Evolutionary conservation across 2,888 invertebrate genomes (phyloP).

Genomic region (Troilus luridus): DNA sequence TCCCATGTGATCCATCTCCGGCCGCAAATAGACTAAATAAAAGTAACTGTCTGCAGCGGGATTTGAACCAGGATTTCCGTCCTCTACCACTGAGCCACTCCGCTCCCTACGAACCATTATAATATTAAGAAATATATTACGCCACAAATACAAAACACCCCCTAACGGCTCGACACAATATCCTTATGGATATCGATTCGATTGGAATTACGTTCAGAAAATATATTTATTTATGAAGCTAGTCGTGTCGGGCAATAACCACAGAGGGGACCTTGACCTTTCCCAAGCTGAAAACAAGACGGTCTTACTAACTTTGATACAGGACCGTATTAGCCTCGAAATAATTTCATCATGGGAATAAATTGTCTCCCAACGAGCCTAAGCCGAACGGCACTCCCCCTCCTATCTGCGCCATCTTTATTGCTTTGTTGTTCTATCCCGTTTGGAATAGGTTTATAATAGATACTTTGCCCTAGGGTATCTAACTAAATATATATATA

Average conservation of each 20-base stretch:
- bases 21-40: no score
- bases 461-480: neutral
- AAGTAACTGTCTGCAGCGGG: no score
- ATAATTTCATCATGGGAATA: slow-evolving; percentile 32
- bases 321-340: slow-evolving; percentile 33
- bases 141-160: no score
- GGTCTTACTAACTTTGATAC: slow-evolving; percentile 33
- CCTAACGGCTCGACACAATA: neutral
- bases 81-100: no score
- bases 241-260: neutral
- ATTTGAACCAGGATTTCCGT: no score
- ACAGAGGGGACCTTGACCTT: neutral
- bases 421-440: neutral
- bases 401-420: neutral
- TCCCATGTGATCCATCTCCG: no score
- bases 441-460: neutral
- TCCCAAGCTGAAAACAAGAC: neutral
- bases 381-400: neutral
- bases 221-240: neutral
- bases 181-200: neutral
- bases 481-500: neutral
- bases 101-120: no score
- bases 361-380: slow-evolving; percentile 24
- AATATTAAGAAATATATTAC: no score
- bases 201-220: neutral